phyloP scores from a whole-genome alignment of 2,797 vertebrate species.

The Myotis findleyi region DNA sequence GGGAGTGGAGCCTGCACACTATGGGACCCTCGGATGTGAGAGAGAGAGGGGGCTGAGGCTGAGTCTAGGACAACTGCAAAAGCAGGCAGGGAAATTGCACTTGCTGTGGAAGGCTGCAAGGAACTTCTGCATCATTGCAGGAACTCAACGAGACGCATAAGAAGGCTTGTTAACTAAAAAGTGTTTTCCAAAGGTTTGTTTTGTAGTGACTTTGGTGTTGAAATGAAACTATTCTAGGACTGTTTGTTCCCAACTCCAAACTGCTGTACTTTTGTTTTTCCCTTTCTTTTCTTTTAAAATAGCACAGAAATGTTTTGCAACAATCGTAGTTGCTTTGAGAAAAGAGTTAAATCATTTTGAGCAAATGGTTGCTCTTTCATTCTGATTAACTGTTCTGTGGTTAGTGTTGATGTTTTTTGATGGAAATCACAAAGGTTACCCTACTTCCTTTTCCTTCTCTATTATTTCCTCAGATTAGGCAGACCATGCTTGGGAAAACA shows the following conservation, averaged over 20 bases:
- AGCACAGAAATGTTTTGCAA: conserved; percentile 57
- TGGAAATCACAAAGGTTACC: neutral
- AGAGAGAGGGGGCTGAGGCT: neutral
- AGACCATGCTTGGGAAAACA: neutral
- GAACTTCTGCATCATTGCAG: neutral
- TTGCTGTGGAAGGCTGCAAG: neutral
- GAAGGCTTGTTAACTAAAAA: conserved; percentile 50
- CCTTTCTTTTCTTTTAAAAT: neutral
- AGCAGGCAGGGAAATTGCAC: neutral
- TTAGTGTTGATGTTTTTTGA: neutral
- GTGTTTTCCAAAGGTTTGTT: conserved; percentile 64
- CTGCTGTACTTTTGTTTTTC: neutral
- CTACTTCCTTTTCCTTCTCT: neutral
- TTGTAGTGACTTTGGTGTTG: conserved; percentile 50
- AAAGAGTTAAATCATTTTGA: conserved; percentile 45
- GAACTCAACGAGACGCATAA: conserved; percentile 29
- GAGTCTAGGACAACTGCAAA: neutral
- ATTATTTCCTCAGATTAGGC: neutral
- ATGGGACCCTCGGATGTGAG: neutral
- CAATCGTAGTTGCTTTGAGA: conserved; percentile 23
- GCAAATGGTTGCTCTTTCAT: conserved; percentile 6
- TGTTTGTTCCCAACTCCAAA: conserved; percentile 66
- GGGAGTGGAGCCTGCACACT: neutral
- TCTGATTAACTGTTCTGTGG: neutral
- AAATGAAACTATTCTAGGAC: conserved; percentile 66